phyloP scores from a whole-genome alignment of 2,888 invertebrate genomes.

The Ornithoptera alexandrae region DNA sequence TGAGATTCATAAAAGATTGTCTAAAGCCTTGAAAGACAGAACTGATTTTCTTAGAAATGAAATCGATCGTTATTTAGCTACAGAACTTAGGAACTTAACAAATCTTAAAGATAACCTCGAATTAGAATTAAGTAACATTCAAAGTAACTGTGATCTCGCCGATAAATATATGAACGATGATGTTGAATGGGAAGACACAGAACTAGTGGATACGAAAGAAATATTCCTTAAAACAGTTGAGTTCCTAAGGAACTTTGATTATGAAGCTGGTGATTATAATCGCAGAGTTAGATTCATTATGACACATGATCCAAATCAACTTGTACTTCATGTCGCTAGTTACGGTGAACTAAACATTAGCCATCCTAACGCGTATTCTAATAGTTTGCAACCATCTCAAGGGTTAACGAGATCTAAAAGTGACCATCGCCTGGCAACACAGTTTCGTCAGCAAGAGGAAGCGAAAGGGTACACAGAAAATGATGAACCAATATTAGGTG shows the following conservation, averaged over 20 bases:
- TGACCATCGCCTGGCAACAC: constrained; percentile 93
- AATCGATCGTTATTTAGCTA: constrained; percentile 94
- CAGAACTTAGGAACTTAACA: constrained; percentile 91
- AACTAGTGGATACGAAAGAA: constrained; percentile 96
- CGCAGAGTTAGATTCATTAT: constrained; percentile 91
- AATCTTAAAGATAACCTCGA: constrained; percentile 96
- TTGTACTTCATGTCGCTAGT: constrained; percentile 92
- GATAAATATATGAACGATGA: constrained; percentile 96
- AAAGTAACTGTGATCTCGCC: constrained; percentile 97
- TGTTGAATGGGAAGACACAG: constrained; percentile 95
- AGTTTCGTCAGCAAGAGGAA: constrained; percentile 93
- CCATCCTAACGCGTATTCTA: constrained; percentile 81
- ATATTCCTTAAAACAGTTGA: constrained; percentile 97
- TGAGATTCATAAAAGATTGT: constrained; percentile 92
- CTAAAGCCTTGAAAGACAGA: constrained; percentile 93
- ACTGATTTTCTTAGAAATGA: constrained; percentile 92
- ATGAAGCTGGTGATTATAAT: constrained; percentile 94
- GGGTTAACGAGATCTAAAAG: constrained; percentile 96
- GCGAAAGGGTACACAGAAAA: constrained; percentile 81
- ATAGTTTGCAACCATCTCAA: constrained; percentile 82
- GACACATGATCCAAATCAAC: constrained; percentile 94
- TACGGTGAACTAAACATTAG: constrained; percentile 94
- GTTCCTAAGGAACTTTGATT: constrained; percentile 95
- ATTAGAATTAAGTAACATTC: constrained; percentile 95
- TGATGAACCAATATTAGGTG: constrained; percentile 85